Base-by-base conservation (phyloP, 1,140 invertebrate species). In the Callitettix versicolor region DNA sequence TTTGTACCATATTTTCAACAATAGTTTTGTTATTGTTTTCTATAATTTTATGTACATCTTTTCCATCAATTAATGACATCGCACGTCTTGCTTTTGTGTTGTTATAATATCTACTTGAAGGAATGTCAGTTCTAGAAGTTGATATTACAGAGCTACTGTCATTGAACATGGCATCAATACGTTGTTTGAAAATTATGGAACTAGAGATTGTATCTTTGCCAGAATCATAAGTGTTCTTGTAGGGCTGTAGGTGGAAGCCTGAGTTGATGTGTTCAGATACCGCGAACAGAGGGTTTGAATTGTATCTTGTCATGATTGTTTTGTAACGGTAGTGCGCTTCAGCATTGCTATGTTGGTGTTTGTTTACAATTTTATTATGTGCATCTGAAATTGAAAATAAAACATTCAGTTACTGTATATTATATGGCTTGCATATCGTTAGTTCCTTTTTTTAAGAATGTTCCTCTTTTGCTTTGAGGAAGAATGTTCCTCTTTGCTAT, bases 111-210 rank as follows among this genome's bases (percentile, higher is more conserved):
- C 22, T 22, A 17, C 26, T 40, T 17, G 7, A 48, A 12, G 24
- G 12, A 12, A 24, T n/a, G 20, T 34, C 24, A 0, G 20, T 17
- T 11, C 43, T 26, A 0, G 43, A 26, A 3, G 42, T 56, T 6
- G 55, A 59, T 17, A 57, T 40, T 30, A 67, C 66, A 53, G 69
- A 71, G 55, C 70, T 64, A 59, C 65, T 62, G 60, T 87, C 85
- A 59, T 86, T 85, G 66, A 90, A 91, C 65, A 90, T 81, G 3
- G 85, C 79, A 70, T 91, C 88, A 61, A 91, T 91, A 66, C 83
- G 80, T 62, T 85, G 81, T 69, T 86, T 87, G 70, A 85, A 85
- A 4, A 30, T 30, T 4, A 30, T 30, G 9, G 26, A 38, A 17
- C 24, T 40, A 40, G 47, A 21, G 42, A 82, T 73, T n/a, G 79